A percentile compares a stretch with the other conserved stretches of the same genome.
These are phyloP conservation scores for Melozone crissalis DNA, from an alignment of 2,113 vertebrate genomes.

Conservation along the genomic window DNA sequence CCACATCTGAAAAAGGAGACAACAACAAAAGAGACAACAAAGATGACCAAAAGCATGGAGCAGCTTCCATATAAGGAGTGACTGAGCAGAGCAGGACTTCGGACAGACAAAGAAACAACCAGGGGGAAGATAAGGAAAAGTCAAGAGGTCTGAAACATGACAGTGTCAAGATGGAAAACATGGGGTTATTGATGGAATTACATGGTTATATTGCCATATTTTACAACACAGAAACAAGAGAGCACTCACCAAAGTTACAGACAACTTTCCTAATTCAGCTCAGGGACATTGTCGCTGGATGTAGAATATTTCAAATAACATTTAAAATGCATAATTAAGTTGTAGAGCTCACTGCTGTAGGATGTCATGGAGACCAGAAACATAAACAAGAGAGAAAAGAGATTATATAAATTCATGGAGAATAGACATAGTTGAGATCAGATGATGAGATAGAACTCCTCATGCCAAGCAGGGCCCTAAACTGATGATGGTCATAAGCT, in stretches of 20 bases:
- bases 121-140: background rate
- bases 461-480: background rate
- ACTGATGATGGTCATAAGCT: background rate
- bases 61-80: conserved; percentile 41
- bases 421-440: background rate
- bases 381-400: conserved; percentile 29
- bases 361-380: conserved; percentile 27
- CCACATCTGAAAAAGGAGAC: conserved; percentile 46
- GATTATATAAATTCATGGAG: conserved; percentile 11
- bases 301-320: background rate
- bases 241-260: background rate
- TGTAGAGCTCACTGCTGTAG: background rate
- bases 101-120: background rate
- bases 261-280: background rate
- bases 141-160: background rate
- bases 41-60: conserved; percentile 15
- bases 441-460: background rate
- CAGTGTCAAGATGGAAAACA: background rate
- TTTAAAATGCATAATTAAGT: background rate
- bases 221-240: background rate
- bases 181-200: background rate
- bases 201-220: background rate
- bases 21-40: conserved; percentile 13
- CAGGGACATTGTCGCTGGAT: background rate
- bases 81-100: background rate